phyloP scores from a whole-genome alignment of 1,140 invertebrate species.

The Archegozetes longisetosus region DNA sequence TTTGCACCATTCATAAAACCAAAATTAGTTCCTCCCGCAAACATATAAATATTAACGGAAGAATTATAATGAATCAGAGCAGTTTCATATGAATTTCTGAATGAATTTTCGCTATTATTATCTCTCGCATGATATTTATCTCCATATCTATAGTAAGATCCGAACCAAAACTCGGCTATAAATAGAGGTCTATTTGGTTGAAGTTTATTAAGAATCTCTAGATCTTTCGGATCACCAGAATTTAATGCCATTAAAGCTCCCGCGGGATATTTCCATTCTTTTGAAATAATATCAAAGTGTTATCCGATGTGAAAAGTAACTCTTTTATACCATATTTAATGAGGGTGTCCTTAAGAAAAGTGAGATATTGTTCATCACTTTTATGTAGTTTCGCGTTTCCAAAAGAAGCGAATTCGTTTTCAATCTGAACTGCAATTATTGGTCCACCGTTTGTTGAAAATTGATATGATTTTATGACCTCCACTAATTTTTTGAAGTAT shows the following conservation, averaged over 20 bases:
- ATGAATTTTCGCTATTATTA: constrained; percentile 7
- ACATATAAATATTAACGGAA: constrained; percentile 26
- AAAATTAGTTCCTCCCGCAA: constrained; percentile 19
- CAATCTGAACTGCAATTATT: constrained; percentile 28
- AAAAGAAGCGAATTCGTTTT: background rate
- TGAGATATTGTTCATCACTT: constrained; percentile 8
- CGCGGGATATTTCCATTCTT: background rate
- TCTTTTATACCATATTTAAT: background rate
- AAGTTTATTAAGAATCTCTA: constrained; percentile 18
- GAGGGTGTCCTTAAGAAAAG: constrained; percentile 1
- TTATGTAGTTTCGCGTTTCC: background rate
- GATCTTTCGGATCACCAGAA: constrained; percentile 3
- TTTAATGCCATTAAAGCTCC: constrained; percentile 9
- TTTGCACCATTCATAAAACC: constrained; percentile 8
- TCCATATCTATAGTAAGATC: constrained; percentile 28
- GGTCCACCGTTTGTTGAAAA: constrained; percentile 29
- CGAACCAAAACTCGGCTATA: constrained; percentile 29
- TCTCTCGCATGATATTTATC: constrained; percentile 19
- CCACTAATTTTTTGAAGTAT: constrained; percentile 28
- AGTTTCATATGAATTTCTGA: constrained; percentile 22
- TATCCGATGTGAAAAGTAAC: constrained; percentile 13
- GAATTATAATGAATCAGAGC: constrained; percentile 22
- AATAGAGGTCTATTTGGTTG: constrained; percentile 25
- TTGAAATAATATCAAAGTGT: background rate
- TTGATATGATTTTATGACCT: constrained; percentile 28